Evolutionary conservation across 2,888 invertebrate genomes (phyloP).

Genomic region (Xestia xanthographa): DNA sequence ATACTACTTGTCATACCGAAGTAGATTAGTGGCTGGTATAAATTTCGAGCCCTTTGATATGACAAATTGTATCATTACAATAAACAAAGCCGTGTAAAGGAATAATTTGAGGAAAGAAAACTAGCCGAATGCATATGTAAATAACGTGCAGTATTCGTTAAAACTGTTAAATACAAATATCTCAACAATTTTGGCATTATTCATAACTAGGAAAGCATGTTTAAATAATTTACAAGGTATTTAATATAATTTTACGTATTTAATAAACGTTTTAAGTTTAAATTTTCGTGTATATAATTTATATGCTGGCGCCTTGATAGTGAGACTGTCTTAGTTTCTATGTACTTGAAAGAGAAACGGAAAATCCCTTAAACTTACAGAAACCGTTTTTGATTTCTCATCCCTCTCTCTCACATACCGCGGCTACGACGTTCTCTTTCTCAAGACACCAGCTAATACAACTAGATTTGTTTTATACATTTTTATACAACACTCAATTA

Average conservation of each 20-base stretch:
- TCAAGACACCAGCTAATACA: slow-evolving; percentile 43
- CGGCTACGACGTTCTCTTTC: slow-evolving; percentile 12
- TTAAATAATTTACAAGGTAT: slow-evolving; percentile 61
- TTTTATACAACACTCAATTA: slow-evolving; percentile 65
- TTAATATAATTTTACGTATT: slow-evolving; percentile 62
- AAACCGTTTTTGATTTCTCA: no score
- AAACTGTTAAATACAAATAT: slow-evolving; percentile 52
- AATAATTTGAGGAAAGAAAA: slow-evolving; percentile 32
- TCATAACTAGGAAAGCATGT: slow-evolving; percentile 64
- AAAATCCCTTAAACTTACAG: background rate
- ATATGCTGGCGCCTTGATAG: slow-evolving; percentile 39
- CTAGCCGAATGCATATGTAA: slow-evolving; percentile 33
- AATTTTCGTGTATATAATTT: slow-evolving; percentile 58
- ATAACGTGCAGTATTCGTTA: slow-evolving; percentile 54
- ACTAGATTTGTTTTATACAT: slow-evolving; percentile 63
- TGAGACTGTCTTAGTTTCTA: slow-evolving; percentile 23
- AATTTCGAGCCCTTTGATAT: slow-evolving; percentile 28
- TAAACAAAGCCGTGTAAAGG: slow-evolving; percentile 19
- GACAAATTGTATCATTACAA: slow-evolving; percentile 53
- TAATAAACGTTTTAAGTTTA: slow-evolving; percentile 59
- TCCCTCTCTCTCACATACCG: no score
- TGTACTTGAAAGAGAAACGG: background rate
- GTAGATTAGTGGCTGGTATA: slow-evolving; percentile 16
- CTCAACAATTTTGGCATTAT: slow-evolving; percentile 67
- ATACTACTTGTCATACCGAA: slow-evolving; percentile 54